These are phyloP conservation scores for Eulemur albifrons DNA, from an alignment of 2,797 vertebrate species.

Conservation along the genomic window DNA sequence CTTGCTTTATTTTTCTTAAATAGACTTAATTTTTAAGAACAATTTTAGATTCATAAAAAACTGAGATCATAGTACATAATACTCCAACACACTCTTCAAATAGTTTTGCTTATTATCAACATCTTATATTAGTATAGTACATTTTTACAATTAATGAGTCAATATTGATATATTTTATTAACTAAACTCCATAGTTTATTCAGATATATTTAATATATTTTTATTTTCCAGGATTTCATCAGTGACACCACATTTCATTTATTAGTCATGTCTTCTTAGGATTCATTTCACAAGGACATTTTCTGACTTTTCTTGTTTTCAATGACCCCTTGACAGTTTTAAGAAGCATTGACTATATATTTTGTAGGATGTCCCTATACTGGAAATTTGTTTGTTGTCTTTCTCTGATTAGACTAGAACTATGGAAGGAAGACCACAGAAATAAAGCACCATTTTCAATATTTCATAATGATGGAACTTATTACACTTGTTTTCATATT, in stretches of 20 bases:
- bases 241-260: background rate
- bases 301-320: background rate
- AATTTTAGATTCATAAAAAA: background rate
- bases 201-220: background rate
- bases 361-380: background rate
- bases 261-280: background rate
- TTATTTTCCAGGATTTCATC: background rate
- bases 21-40: background rate
- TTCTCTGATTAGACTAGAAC: background rate
- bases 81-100: background rate
- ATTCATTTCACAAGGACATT: background rate
- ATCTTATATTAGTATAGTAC: background rate
- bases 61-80: background rate
- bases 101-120: background rate
- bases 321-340: background rate
- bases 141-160: background rate
- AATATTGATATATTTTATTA: background rate
- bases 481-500: background rate
- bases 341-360: fast-evolving
- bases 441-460: background rate
- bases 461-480: background rate
- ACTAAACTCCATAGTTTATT: background rate
- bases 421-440: background rate
- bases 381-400: background rate
- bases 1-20: background rate